A percentile compares a stretch with the other conserved stretches of the same genome.
These are phyloP conservation scores for Dinomys branickii DNA, from an alignment of 2,113 vertebrate species.

Conservation along the genomic window DNA sequence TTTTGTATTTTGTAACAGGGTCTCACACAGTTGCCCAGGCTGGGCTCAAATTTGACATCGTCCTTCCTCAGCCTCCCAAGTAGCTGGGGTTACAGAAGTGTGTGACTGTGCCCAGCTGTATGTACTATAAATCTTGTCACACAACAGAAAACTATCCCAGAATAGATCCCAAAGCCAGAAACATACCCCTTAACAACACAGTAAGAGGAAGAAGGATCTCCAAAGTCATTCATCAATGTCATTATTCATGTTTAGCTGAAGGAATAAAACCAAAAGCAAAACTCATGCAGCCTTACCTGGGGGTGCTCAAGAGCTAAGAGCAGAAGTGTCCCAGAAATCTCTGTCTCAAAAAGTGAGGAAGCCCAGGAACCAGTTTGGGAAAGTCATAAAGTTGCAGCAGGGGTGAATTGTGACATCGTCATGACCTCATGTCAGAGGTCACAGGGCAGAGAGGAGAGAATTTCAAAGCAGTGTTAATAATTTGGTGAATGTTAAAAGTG, in stretches of 20 bases:
- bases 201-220: not conserved
- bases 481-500: slow-evolving; percentile 35
- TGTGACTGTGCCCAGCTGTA: not conserved
- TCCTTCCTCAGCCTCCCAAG: not conserved
- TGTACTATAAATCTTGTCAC: not conserved
- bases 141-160: not conserved
- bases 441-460: not conserved
- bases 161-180: not conserved
- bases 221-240: slow-evolving; percentile 14
- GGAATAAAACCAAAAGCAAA: slow-evolving; percentile 31
- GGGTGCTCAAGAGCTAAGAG: not conserved
- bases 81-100: not conserved
- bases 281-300: not conserved
- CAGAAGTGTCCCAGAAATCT: not conserved
- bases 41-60: not conserved
- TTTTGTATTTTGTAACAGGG: not conserved
- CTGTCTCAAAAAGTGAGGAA: not conserved
- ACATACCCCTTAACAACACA: not conserved
- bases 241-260: slow-evolving; percentile 29
- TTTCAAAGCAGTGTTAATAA: not conserved
- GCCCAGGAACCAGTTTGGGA: not conserved
- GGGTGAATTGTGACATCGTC: slow-evolving; percentile 69
- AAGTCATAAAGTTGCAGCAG: slow-evolving; percentile 32
- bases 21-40: not conserved
- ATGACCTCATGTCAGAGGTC: slow-evolving; percentile 53